These are phyloP conservation scores for Pangasius djambal DNA, from an alignment of 2,797 vertebrate genomes.

Conservation along the genomic window DNA sequence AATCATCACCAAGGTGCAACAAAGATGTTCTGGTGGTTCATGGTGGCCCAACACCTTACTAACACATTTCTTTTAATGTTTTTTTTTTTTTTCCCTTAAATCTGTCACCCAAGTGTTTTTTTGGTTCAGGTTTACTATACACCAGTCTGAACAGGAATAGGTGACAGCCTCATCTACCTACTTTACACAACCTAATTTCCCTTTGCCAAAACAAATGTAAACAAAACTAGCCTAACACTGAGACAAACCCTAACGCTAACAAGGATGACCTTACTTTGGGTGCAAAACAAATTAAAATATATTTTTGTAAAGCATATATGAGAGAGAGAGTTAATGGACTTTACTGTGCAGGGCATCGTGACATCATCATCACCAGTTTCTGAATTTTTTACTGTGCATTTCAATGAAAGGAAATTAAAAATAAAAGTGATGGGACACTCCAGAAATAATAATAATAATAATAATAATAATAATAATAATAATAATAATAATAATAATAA, in stretches of 20 bases:
- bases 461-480: slow-evolving; percentile 1
- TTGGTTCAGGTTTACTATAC: background rate
- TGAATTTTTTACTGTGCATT: background rate
- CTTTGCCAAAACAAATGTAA: slow-evolving; percentile 4
- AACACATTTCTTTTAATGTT: background rate
- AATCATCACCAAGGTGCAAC: background rate
- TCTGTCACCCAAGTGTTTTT: background rate
- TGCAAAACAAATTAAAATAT: background rate
- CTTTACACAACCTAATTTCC: slow-evolving; percentile 19
- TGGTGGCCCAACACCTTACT: background rate
- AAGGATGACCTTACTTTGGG: background rate
- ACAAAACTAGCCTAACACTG: slow-evolving; percentile 7
- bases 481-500: background rate
- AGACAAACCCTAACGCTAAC: background rate
- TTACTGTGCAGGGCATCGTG: background rate
- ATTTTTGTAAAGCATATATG: background rate
- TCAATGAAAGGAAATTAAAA: background rate
- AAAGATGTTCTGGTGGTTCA: background rate
- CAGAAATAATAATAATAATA: background rate
- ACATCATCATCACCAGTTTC: background rate
- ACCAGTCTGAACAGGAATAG: background rate
- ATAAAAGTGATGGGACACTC: background rate
- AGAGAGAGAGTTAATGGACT: background rate
- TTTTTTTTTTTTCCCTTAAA: background rate
- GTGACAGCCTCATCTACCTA: background rate